phyloP scores from a whole-genome alignment of 2,888 invertebrate genomes.

The Metallyticus violacea region DNA sequence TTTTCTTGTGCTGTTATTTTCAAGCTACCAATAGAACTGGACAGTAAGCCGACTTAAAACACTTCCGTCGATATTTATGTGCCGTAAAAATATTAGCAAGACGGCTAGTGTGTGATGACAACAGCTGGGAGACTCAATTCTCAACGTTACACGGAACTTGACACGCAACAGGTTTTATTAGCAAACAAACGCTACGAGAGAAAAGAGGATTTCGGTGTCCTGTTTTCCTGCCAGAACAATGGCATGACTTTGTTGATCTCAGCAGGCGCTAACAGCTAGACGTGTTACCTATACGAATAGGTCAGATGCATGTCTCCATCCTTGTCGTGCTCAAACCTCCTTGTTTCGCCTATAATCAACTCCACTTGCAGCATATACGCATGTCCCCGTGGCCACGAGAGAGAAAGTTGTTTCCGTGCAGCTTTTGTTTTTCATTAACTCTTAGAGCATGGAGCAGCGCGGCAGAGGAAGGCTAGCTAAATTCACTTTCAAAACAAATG shows the following conservation, averaged over 20 bases:
- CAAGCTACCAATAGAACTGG: too few relatives aligned
- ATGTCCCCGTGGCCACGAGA: background rate
- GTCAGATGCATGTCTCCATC: background rate
- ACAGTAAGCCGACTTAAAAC: too few relatives aligned
- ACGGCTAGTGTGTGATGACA: too few relatives aligned
- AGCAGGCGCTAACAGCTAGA: background rate
- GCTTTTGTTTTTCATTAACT: slow-evolving; percentile 3
- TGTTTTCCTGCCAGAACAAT: background rate
- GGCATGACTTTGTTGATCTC: background rate
- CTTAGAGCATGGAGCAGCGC: background rate
- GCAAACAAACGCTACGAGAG: background rate
- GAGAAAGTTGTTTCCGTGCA: slow-evolving; percentile 13
- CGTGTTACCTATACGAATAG: background rate
- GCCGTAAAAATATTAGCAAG: too few relatives aligned
- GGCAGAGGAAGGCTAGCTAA: background rate
- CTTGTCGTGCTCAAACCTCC: background rate
- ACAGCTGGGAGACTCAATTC: background rate
- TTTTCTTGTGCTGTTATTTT: too few relatives aligned
- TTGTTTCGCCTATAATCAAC: background rate
- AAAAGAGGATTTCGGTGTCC: background rate
- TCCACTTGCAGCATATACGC: background rate
- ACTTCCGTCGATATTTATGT: too few relatives aligned
- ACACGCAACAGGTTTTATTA: background rate
- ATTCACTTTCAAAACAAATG: background rate
- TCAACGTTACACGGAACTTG: background rate